phyloP scores from a whole-genome alignment of 1,140 invertebrate genomes.

The Coelopa frigida region DNA sequence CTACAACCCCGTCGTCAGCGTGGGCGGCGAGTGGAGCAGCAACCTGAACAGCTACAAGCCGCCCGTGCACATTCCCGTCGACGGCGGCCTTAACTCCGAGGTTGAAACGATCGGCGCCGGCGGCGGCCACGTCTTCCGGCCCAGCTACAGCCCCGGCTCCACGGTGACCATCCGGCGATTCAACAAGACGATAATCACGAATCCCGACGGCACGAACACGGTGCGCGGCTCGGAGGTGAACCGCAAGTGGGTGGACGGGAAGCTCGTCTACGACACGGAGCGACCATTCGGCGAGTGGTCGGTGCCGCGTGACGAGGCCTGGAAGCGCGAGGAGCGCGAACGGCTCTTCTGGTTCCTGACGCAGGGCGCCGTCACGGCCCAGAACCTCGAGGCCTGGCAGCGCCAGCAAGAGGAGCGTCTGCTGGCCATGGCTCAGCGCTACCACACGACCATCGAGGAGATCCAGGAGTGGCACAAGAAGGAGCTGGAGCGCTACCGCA shows the following conservation, averaged over 20 bases:
- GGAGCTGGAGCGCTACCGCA: slow-evolving; percentile 29
- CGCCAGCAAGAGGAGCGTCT: slow-evolving; percentile 38
- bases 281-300: slow-evolving; percentile 27
- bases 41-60: slow-evolving; percentile 7
- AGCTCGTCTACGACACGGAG: slow-evolving; percentile 28
- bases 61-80: slow-evolving; percentile 8
- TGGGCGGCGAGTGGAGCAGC: slow-evolving; percentile 8
- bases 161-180: slow-evolving; percentile 20
- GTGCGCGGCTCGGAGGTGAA: slow-evolving; percentile 29
- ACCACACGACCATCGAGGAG: slow-evolving; percentile 23
- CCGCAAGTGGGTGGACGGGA: slow-evolving; percentile 31
- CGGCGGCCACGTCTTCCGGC: slow-evolving; percentile 6
- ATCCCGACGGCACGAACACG: slow-evolving; percentile 27
- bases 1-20: slow-evolving; percentile 28
- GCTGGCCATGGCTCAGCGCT: slow-evolving; percentile 25
- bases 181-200: slow-evolving; percentile 30
- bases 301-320: slow-evolving; percentile 28
- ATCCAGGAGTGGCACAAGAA: slow-evolving; percentile 34
- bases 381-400: slow-evolving; percentile 34
- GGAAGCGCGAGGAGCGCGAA: slow-evolving; percentile 40
- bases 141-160: slow-evolving; percentile 15
- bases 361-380: slow-evolving; percentile 16
- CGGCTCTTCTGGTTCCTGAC: slow-evolving; percentile 36
- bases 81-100: slow-evolving; percentile 1
- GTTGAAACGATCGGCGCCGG: slow-evolving; percentile 5